phyloP scores from a whole-genome alignment of 2,113 vertebrate species.

The Crotalus tigris region DNA sequence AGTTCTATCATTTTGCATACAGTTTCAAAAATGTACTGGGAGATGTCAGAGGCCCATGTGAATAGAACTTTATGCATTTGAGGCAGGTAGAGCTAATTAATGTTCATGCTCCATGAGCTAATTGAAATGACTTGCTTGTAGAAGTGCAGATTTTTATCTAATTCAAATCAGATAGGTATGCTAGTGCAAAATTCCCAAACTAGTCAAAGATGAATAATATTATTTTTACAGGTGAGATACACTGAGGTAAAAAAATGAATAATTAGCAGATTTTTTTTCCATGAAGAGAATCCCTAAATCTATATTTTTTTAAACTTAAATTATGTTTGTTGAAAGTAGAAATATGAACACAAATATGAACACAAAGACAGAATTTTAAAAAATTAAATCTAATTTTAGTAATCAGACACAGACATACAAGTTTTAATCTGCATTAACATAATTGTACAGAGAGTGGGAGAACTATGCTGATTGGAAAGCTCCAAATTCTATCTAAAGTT shows the following conservation, averaged over 20 bases:
- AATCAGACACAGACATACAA: not conserved
- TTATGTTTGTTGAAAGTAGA: not conserved
- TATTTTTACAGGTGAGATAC: not conserved
- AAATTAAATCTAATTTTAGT: not conserved
- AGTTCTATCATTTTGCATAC: not conserved
- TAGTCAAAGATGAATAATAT: not conserved
- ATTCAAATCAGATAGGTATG: not conserved
- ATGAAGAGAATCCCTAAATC: not conserved
- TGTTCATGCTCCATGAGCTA: not conserved
- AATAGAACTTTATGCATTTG: not conserved
- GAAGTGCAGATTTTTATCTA: not conserved
- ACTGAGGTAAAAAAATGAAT: not conserved
- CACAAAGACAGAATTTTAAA: not conserved
- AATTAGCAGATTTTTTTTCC: not conserved
- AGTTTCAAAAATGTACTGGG: not conserved
- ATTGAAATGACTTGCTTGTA: not conserved
- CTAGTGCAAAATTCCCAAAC: not conserved
- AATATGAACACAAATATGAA: not conserved
- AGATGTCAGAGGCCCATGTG: not conserved
- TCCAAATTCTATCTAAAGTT: not conserved
- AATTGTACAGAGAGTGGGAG: not conserved
- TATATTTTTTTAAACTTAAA: not conserved
- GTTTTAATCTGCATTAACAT: not conserved
- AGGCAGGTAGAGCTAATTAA: not conserved
- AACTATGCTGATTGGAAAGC: not conserved